Base-by-base conservation (phyloP, 2,113 vertebrate species). In the Syngnathoides biaculeatus region DNA sequence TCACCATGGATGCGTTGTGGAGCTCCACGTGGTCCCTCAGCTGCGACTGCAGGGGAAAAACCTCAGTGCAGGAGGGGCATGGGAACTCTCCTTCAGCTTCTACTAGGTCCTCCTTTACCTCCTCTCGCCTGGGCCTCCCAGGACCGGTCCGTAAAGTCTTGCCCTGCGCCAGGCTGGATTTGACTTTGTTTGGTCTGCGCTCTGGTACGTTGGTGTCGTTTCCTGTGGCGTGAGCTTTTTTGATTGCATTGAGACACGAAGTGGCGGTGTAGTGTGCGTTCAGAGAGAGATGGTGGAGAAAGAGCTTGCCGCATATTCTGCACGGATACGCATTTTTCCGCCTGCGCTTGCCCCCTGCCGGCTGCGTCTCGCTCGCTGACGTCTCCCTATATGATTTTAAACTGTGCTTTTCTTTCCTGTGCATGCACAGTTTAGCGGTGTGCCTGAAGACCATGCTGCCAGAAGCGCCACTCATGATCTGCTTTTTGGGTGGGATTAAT, bases 401-500 rank as follows among this genome's bases (percentile, higher is more conserved):
- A 64, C 79, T 80, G 81, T 92, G 91, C 62, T 84, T 87, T 65
- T 90, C 89, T 38, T 85, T 89, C 40, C 91, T 79, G 76, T 92
- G 91, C 56, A 83, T 40, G 24, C 85, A 82, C 1, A 92, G 81
- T 39, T 77, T 75, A 0, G 90, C 78, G 0, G 84, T 90, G 72
- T 69, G 84, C 19, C 64, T 79, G 67, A 91, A 92, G 19, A 89
- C 83, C 85, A 81, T 79, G 59, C 90, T 88, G 14, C 92, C 91
- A 1, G 90, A 91, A 30, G 89, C 87, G 59, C 90, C 92, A 9
- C 40, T 79, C 30, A 20, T n/a, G 6, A 35, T 65, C 3, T 39
- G 30, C 22, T 62, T 62, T 62, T 38, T 39, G 57, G 26, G 27
- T 26, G 5, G 8, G 26, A 30, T 47, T 38, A 38, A 27, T 53